Conservation (phyloP, 2,888 invertebrate genomes). For the Drosophila meridionalis region DNA sequence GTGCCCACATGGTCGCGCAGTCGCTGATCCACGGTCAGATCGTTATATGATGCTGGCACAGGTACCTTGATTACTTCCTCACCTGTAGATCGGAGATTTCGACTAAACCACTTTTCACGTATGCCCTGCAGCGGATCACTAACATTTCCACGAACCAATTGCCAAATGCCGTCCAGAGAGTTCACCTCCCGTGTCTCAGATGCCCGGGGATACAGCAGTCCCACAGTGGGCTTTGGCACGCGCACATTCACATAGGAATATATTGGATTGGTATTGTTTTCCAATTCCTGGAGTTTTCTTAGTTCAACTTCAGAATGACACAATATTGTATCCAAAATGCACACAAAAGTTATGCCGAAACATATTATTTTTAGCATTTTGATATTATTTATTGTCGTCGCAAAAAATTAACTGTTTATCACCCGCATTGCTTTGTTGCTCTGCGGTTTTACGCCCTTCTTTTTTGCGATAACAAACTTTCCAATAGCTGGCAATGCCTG, state of each 20-base stretch:
- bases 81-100: constrained; percentile 88
- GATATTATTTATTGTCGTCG: background rate
- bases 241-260: constrained; percentile 39
- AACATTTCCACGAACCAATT: constrained; percentile 91
- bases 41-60: constrained; percentile 98
- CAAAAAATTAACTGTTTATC: background rate
- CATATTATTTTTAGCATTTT: constrained; percentile 13
- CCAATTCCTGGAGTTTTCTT: background rate
- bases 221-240: constrained; percentile 63
- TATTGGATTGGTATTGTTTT: background rate
- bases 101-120: constrained; percentile 90
- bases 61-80: constrained; percentile 92
- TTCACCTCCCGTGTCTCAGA: constrained; percentile 93
- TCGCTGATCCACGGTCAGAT: constrained; percentile 90
- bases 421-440: background rate
- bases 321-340: background rate
- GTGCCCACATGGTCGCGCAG: constrained; percentile 97
- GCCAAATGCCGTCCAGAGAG: constrained; percentile 95
- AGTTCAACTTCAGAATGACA: background rate
- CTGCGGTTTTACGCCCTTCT: background rate
- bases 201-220: constrained; percentile 86
- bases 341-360: constrained; percentile 3
- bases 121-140: constrained; percentile 90
- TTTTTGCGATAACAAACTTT: background rate
- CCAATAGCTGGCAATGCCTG: constrained; percentile 12